Evolutionary conservation across 2,888 invertebrate species (phyloP).

Genomic region (Heliconius aoede): DNA sequence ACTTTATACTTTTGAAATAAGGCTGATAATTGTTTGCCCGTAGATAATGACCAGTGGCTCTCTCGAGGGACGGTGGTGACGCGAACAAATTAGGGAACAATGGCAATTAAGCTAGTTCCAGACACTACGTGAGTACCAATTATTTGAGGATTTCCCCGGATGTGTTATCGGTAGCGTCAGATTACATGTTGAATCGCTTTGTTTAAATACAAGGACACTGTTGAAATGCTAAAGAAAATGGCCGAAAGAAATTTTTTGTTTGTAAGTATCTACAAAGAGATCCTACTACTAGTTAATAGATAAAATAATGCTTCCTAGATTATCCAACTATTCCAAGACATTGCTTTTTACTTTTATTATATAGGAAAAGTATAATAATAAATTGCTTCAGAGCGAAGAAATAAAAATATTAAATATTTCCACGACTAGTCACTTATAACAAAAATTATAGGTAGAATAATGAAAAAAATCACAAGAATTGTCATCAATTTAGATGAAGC

Average conservation of each 20-base stretch:
- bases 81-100: constrained; percentile 64
- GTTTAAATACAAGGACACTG: not conserved
- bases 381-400: no score
- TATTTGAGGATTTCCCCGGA: constrained; percentile 50
- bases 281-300: no score
- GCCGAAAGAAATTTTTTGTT: not conserved
- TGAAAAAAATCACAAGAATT: no score
- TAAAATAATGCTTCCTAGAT: not conserved
- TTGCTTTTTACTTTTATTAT: not conserved
- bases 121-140: constrained; percentile 52
- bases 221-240: not conserved
- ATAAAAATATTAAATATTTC: no score
- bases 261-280: no score
- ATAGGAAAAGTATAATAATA: no score
- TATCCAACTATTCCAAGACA: not conserved
- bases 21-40: constrained; percentile 13
- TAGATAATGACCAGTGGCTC: constrained; percentile 57
- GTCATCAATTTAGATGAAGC: no score
- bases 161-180: constrained; percentile 45
- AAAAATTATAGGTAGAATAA: no score
- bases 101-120: constrained; percentile 57
- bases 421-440: no score
- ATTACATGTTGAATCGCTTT: constrained; percentile 34
- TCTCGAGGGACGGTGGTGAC: constrained; percentile 55
- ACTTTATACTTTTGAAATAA: constrained; percentile 14